A percentile compares a stretch with the other conserved stretches of the same genome.
Conservation (phyloP, 2,888 invertebrate species). For the Drosophila peninsularis region DNA sequence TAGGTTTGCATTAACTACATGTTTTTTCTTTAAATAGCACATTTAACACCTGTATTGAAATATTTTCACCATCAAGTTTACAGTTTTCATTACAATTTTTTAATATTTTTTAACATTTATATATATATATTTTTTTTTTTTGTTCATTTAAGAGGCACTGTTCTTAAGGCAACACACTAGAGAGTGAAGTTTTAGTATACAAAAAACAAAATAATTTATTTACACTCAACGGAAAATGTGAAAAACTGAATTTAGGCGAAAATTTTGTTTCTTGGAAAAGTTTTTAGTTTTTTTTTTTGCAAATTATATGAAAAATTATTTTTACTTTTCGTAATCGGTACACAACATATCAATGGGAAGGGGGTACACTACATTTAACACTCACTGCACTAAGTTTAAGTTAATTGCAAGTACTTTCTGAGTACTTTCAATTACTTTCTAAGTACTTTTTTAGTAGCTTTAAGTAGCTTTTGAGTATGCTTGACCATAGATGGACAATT, state of each 20-base stretch:
- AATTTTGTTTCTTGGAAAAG: conserved; percentile 52
- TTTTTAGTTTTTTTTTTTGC: conserved; percentile 39
- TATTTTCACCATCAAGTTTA: conserved; percentile 69
- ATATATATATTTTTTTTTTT: conserved; percentile 39
- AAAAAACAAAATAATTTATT: conserved; percentile 57
- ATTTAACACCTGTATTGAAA: conserved; percentile 75
- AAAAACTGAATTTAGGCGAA: conserved; percentile 36
- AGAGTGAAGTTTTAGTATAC: conserved; percentile 86
- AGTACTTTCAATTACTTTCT: not conserved
- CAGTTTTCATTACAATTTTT: conserved; percentile 33
- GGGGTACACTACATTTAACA: conserved; percentile 48
- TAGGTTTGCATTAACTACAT: conserved; percentile 53
- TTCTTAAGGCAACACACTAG: conserved; percentile 92
- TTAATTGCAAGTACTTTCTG: conserved; percentile 8
- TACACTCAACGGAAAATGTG: conserved; percentile 51
- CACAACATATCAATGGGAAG: conserved; percentile 34
- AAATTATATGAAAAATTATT: conserved; percentile 62
- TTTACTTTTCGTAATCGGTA: not conserved
- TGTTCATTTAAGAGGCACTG: conserved; percentile 88
- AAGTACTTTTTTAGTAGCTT: not conserved
- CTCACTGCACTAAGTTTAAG: conserved; percentile 32
- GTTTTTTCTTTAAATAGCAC: conserved; percentile 71
- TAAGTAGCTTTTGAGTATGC: conserved; percentile 1
- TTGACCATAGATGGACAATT: conserved; percentile 1
- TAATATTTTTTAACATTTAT: conserved; percentile 38